Evolutionary conservation across 37 sponge, comb jelly and placozoan species (phyloP).

Genomic region (Axinella damicornis): DNA sequence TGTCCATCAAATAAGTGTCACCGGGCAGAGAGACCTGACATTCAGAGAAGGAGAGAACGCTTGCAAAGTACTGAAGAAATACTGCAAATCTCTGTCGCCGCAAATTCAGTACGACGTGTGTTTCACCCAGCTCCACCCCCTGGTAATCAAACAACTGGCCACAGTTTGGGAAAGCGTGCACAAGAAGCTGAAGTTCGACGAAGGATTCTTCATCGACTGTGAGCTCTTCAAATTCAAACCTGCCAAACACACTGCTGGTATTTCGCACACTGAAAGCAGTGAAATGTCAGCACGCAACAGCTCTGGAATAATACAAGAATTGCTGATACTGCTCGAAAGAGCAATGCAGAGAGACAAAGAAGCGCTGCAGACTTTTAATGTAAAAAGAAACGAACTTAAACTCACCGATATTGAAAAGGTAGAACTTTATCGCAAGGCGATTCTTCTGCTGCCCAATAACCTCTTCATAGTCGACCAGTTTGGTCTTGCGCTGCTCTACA

Average conservation of each 20-base stretch:
- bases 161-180: slow-evolving; percentile 62
- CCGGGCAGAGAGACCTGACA: slow-evolving; percentile 61
- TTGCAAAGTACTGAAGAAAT: slow-evolving; percentile 79
- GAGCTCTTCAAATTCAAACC: slow-evolving; percentile 37
- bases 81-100: slow-evolving; percentile 67
- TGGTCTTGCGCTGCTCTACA: slow-evolving; percentile 76
- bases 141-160: slow-evolving; percentile 58
- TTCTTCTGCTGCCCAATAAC: slow-evolving; percentile 87
- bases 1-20: slow-evolving; percentile 48
- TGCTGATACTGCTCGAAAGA: slow-evolving; percentile 61
- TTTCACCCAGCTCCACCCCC: slow-evolving; percentile 67
- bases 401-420: slow-evolving; percentile 74
- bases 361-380: slow-evolving; percentile 82
- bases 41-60: slow-evolving; percentile 73
- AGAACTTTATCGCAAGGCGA: slow-evolving; percentile 76
- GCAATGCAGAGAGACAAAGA: slow-evolving; percentile 68
- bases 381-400: slow-evolving; percentile 66
- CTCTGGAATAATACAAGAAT: slow-evolving; percentile 43
- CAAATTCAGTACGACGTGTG: slow-evolving; percentile 58
- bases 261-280: slow-evolving; percentile 18
- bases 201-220: slow-evolving; percentile 83
- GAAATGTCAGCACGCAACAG: slow-evolving; percentile 49
- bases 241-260: neutral
- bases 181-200: slow-evolving; percentile 55
- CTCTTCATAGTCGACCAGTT: slow-evolving; percentile 90